These are phyloP conservation scores for Thysanoteuthis rhombus DNA, from an alignment of 2,888 invertebrate genomes.

Conservation along the genomic window DNA sequence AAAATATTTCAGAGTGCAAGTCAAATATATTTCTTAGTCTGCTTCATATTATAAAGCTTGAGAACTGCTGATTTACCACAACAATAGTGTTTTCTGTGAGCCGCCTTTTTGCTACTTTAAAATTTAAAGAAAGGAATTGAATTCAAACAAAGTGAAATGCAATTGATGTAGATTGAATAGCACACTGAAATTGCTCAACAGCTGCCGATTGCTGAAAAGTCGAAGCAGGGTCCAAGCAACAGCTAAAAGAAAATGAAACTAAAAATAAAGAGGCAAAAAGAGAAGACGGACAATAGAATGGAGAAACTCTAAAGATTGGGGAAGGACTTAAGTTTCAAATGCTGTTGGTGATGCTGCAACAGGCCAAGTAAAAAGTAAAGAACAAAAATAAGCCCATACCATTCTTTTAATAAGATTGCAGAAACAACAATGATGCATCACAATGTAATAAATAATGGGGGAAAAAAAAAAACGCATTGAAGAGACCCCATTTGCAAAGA, in stretches of 20 bases:
- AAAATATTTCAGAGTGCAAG: too few species aligned
- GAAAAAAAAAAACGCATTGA: background rate
- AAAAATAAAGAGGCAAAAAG: background rate
- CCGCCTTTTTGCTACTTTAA: too few species aligned
- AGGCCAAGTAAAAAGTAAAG: background rate
- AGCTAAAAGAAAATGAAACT: background rate
- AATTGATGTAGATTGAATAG: background rate
- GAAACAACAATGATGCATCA: background rate
- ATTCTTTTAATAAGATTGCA: background rate
- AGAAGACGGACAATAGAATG: background rate
- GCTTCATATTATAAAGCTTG: too few species aligned
- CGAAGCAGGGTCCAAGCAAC: background rate
- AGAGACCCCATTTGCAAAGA: background rate
- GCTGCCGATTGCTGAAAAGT: background rate
- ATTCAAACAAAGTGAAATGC: background rate
- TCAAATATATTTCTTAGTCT: too few species aligned
- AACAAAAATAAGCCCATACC: background rate
- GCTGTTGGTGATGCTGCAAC: background rate
- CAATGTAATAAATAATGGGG: too few species aligned
- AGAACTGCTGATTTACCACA: too few species aligned
- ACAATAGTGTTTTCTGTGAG: too few species aligned
- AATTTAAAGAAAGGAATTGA: too few species aligned
- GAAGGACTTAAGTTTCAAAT: background rate
- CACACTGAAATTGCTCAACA: background rate
- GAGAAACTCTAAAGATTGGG: background rate